phyloP scores from a whole-genome alignment of 2,113 vertebrate genomes.

The Hippocampus abdominalis region DNA sequence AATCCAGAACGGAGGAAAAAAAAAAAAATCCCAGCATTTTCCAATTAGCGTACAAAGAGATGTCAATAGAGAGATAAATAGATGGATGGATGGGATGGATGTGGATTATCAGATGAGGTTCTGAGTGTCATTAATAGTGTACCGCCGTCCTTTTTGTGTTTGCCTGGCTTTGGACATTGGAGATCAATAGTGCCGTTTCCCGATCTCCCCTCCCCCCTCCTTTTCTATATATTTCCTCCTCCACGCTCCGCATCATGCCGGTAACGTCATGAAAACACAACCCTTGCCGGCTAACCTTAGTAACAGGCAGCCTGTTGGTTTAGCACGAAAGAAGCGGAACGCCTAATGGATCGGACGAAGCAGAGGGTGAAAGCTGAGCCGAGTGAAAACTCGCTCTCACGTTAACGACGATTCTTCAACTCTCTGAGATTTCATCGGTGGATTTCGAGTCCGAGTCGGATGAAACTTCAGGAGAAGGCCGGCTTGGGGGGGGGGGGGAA shows the following conservation, averaged over 20 bases:
- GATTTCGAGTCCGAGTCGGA: background rate
- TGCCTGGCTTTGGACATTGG: constrained; percentile 75
- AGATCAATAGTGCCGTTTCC: constrained; percentile 73
- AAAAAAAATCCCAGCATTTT: too few relatives aligned
- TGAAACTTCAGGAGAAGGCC: constrained; percentile 10
- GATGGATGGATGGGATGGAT: constrained; percentile 46
- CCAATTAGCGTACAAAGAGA: background rate
- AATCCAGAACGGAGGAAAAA: background rate
- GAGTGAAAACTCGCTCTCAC: constrained; percentile 25
- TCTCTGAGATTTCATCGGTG: constrained; percentile 39
- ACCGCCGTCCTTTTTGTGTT: constrained; percentile 73
- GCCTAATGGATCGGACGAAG: constrained; percentile 14
- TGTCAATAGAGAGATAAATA: constrained; percentile 25
- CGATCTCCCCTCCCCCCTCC: constrained; percentile 45
- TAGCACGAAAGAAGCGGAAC: constrained; percentile 25
- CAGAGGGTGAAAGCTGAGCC: background rate
- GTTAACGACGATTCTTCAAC: constrained; percentile 36
- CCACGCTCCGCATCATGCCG: constrained; percentile 47
- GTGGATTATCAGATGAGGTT: constrained; percentile 54
- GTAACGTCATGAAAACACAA: constrained; percentile 46
- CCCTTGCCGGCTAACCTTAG: constrained; percentile 58
- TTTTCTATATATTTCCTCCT: constrained; percentile 17
- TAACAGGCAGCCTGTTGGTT: constrained; percentile 41
- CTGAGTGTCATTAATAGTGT: constrained; percentile 69
- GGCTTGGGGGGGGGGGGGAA: constrained; percentile 49